Conservation (phyloP, 30 jellyfish, hydroid and myxozoan genomes). For the Pelagia noctiluca region DNA sequence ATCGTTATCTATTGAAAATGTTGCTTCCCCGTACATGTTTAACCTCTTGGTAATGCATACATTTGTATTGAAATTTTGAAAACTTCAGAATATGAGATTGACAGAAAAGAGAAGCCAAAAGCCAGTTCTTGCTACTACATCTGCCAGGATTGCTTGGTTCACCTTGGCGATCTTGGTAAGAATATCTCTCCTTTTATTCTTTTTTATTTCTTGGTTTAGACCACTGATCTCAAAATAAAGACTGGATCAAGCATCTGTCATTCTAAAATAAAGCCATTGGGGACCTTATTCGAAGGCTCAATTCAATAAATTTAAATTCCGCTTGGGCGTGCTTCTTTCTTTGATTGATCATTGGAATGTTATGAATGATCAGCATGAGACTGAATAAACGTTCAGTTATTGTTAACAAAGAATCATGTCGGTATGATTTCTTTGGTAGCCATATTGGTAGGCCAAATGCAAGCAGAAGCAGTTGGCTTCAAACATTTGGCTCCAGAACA, state of each 20-base stretch:
- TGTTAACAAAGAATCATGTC: too few relatives aligned
- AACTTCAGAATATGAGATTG: neutral
- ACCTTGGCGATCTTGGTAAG: constrained; percentile 96
- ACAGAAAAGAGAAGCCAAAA: constrained; percentile 53
- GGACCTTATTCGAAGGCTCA: neutral
- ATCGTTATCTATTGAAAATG: neutral
- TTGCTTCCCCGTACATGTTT: neutral
- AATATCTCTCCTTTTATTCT: neutral
- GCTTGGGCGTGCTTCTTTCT: neutral
- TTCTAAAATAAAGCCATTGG: neutral
- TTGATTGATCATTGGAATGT: too few relatives aligned
- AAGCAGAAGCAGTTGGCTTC: too few relatives aligned
- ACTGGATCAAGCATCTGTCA: neutral
- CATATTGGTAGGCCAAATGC: too few relatives aligned
- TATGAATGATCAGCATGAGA: too few relatives aligned
- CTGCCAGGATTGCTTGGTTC: constrained; percentile 96
- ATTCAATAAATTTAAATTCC: neutral
- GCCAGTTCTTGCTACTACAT: constrained; percentile 80
- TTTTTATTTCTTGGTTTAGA: neutral
- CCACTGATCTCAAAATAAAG: neutral
- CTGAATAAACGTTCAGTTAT: too few relatives aligned
- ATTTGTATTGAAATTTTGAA: constrained; percentile 15
- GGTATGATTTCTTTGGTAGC: too few relatives aligned
- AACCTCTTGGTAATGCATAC: neutral
- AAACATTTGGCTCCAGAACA: too few relatives aligned